phyloP scores from a whole-genome alignment of 2,888 invertebrate species.

The Drosophila diplacantha region DNA sequence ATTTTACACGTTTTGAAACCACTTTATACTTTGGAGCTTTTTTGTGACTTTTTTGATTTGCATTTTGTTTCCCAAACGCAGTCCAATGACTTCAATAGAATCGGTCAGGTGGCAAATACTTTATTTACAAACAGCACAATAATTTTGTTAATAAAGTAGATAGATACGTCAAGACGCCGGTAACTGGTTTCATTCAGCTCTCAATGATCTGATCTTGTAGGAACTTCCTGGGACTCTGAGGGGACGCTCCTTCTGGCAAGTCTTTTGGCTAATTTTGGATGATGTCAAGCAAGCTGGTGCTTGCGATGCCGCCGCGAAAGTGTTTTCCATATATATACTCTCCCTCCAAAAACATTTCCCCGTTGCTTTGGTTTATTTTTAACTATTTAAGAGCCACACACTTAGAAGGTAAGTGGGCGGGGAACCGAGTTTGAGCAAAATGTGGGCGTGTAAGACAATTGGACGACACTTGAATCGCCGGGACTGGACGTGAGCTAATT shows the following conservation, averaged over 20 bases:
- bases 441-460: conserved; percentile 28
- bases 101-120: conserved; percentile 34
- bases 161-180: conserved; percentile 36
- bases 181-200: conserved; percentile 33
- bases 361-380: conserved; percentile 41
- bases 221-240: not conserved
- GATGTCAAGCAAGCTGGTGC: conserved; percentile 35
- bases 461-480: not conserved
- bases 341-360: conserved; percentile 18
- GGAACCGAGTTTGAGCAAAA: conserved; percentile 9
- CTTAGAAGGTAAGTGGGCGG: conserved; percentile 8
- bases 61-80: conserved; percentile 41
- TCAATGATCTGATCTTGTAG: conserved; percentile 8
- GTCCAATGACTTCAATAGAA: conserved; percentile 44
- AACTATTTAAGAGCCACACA: conserved; percentile 33
- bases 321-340: conserved; percentile 5
- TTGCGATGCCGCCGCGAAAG: conserved; percentile 4
- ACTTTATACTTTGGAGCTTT: conserved; percentile 22
- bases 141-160: not conserved
- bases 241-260: conserved; percentile 14
- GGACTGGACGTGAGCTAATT: conserved; percentile 21
- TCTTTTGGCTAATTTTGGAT: conserved; percentile 30
- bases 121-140: conserved; percentile 21
- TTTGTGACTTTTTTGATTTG: conserved; percentile 25
- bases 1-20: conserved; percentile 29